Evolutionary conservation across 2,797 vertebrate genomes (phyloP), one percentile per base, ranked within the genome.

Genomic region (Eulemur mongoz): DNA sequence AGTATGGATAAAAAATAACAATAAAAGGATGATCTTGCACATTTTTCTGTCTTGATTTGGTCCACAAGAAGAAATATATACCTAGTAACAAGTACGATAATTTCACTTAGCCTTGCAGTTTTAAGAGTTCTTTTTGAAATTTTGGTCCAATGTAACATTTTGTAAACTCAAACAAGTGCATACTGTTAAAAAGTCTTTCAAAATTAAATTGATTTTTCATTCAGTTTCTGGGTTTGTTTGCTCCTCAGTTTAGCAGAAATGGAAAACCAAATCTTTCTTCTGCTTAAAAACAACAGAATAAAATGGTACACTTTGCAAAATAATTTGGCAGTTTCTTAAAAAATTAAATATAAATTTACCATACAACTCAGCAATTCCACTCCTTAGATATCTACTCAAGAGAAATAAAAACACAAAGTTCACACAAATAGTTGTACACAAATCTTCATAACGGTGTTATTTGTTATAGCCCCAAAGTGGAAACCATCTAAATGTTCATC

Each of bases 341-440:
- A 86, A 83, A 70, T 54, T 83, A 61, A 50, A 80, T 25, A 35
- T 14, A 40, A 75, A 86, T 82, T 61, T 82, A 80, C 38, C n/a
- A 48, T 23, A 65, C 4, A 43, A 78, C 7, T 45, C n/a, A 95
- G 48, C 69, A 93, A 91, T 76, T 88, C 61, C 63, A 89, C 72
- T 79, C 32, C 63, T 92, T 92, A 35, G 5, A 17, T 65, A 25
- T 67, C 78, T 65, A 63, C 23, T 18, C 52, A 67, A 86, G 84
- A 81, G 35, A 92, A 94, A 75, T 43, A 61, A 96, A 93, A 93
- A 59, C 72, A 92, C 52, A 76, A 94, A 93, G 14, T 63, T 70
- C 59, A 80, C 82, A 93, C 25, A 79, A 78, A 82, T 10, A 89
- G 45, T 32, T 52, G 7, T 43, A 50, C 27, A 38, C 63, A 76